Evolutionary conservation across 2,888 invertebrate genomes (phyloP).

Genomic region (Chrysolina haemoptera): DNA sequence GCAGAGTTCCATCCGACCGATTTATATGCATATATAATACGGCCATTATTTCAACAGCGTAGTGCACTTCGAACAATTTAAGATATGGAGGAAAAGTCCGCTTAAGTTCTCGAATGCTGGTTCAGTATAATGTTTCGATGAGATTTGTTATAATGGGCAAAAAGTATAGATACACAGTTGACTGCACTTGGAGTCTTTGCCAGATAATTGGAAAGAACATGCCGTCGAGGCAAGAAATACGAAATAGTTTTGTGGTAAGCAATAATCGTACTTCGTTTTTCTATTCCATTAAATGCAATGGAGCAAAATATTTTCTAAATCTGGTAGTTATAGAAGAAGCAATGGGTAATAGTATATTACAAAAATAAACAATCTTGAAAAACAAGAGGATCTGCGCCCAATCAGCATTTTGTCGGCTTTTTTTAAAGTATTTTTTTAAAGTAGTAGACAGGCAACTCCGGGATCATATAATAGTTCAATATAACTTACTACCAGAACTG

Average conservation of each 20-base stretch:
- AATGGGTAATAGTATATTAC: too few species aligned
- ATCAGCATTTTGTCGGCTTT: too few species aligned
- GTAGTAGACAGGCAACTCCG: too few species aligned
- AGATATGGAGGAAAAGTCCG: constrained; percentile 23
- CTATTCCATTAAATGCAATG: too few species aligned
- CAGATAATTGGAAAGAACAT: neutral
- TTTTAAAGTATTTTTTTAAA: too few species aligned
- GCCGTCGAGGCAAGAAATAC: neutral
- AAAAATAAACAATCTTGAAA: too few species aligned
- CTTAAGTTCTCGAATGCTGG: constrained; percentile 4
- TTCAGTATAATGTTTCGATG: constrained; percentile 22
- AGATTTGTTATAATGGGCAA: constrained; percentile 17
- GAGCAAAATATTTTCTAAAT: too few species aligned
- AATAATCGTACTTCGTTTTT: neutral
- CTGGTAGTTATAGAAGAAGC: too few species aligned
- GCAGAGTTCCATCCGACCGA: constrained; percentile 26
- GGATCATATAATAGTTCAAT: too few species aligned
- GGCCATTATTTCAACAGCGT: constrained; percentile 26
- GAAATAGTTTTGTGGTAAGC: neutral
- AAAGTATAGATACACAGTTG: constrained; percentile 4
- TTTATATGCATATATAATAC: constrained; percentile 31
- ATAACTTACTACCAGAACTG: too few species aligned
- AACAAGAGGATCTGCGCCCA: too few species aligned
- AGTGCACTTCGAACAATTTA: constrained; percentile 11
- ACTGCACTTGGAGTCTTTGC: neutral